Evolutionary conservation across 2,113 vertebrate species (phyloP).

Genomic region (Rousettus leschenaultii): DNA sequence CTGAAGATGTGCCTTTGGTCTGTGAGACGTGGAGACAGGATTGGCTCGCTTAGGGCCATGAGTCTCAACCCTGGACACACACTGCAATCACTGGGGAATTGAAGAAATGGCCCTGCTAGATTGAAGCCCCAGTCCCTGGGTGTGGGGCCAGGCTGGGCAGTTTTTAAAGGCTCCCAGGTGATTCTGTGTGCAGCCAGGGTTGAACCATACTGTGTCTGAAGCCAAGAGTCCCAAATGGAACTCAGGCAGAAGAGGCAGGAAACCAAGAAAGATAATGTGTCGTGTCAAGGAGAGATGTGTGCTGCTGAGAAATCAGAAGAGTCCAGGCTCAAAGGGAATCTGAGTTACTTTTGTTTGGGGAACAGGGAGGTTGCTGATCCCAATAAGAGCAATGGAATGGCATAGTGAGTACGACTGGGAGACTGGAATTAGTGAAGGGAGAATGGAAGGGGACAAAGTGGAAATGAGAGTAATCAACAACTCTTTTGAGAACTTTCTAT

Average conservation of each 20-base stretch:
- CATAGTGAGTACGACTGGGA: not conserved
- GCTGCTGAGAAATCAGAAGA: not conserved
- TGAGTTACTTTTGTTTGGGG: not conserved
- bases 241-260: not conserved
- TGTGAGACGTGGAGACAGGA: not conserved
- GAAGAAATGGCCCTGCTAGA: not conserved
- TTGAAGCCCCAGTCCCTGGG: not conserved
- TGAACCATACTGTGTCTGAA: not conserved
- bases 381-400: not conserved
- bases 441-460: conserved; percentile 20
- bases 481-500: conserved; percentile 35
- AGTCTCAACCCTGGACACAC: not conserved
- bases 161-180: not conserved
- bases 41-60: not conserved
- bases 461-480: conserved; percentile 58
- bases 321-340: not conserved
- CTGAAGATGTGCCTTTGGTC: not conserved
- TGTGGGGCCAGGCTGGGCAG: not conserved
- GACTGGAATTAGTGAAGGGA: not conserved
- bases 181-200: not conserved
- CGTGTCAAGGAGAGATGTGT: not conserved
- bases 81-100: not conserved
- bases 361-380: not conserved
- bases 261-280: not conserved
- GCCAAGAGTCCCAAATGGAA: not conserved